Conservation (phyloP, 2,113 vertebrate genomes). For the Crocuta crocuta region DNA sequence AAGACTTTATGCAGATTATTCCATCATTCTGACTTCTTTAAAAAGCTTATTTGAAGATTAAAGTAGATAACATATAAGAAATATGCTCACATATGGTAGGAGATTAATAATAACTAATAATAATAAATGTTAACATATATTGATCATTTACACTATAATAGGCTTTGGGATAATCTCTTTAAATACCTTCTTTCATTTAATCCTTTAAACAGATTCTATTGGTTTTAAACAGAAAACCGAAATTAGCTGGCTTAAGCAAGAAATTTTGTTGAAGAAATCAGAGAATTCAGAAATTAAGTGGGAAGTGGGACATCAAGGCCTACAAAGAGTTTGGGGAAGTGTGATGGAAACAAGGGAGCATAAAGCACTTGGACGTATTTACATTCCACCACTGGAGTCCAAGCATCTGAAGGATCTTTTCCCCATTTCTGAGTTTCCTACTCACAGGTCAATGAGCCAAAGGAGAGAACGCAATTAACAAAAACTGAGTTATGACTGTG, state of each 20-base stretch:
- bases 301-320: not conserved
- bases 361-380: not conserved
- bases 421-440: not conserved
- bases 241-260: conserved; percentile 32
- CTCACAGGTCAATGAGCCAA: not conserved
- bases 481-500: not conserved
- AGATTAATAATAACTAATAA: conserved; percentile 17
- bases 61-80: conserved; percentile 8
- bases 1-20: not conserved
- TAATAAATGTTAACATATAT: conserved; percentile 41
- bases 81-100: not conserved
- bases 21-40: not conserved
- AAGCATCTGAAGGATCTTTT: not conserved
- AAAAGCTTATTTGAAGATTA: not conserved
- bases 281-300: conserved; percentile 8
- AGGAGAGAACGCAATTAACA: not conserved
- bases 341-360: not conserved
- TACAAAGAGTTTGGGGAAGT: not conserved
- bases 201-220: conserved; percentile 14
- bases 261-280: conserved; percentile 27
- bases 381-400: not conserved
- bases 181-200: conserved; percentile 33
- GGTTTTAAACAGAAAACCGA: conserved; percentile 16
- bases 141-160: conserved; percentile 4
- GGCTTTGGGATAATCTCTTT: conserved; percentile 54